A percentile compares a stretch with the other conserved stretches of the same genome.
Conservation (phyloP, 2,113 vertebrate genomes). For the Oryzias celebensis region DNA sequence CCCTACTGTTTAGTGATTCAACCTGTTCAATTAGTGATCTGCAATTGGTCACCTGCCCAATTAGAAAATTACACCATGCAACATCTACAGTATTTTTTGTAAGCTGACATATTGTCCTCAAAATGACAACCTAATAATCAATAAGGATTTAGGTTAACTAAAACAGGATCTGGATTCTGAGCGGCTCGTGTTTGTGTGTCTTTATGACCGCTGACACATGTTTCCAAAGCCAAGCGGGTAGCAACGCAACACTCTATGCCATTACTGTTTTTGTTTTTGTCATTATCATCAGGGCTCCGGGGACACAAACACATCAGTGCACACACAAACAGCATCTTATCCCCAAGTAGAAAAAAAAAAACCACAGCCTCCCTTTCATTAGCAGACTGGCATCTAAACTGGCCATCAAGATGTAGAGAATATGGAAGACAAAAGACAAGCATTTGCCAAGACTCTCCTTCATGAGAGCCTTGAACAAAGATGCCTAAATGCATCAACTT, state of each 20-base stretch:
- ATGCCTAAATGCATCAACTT: slow-evolving; percentile 68
- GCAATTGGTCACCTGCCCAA: slow-evolving; percentile 45
- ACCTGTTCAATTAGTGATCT: slow-evolving; percentile 60
- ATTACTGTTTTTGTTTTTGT: slow-evolving; percentile 13
- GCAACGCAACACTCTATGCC: not conserved
- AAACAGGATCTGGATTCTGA: slow-evolving; percentile 5
- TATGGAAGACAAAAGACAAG: slow-evolving; percentile 32
- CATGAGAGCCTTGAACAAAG: slow-evolving; percentile 62
- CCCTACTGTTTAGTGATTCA: slow-evolving; percentile 52
- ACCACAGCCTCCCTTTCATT: slow-evolving; percentile 26
- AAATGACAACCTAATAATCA: slow-evolving; percentile 22
- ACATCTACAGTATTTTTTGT: slow-evolving; percentile 13
- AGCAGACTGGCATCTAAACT: slow-evolving; percentile 10
- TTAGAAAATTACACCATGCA: slow-evolving; percentile 31
- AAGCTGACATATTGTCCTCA: slow-evolving; percentile 12
- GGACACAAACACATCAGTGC: slow-evolving; percentile 16
- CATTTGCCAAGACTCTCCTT: slow-evolving; percentile 51
- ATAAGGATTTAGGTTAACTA: slow-evolving; percentile 1
- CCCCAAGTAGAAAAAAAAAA: slow-evolving; percentile 4
- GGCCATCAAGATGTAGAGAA: slow-evolving; percentile 1
- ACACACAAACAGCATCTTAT: slow-evolving; percentile 20
- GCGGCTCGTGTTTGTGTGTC: slow-evolving; percentile 7
- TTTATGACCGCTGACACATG: slow-evolving; percentile 23
- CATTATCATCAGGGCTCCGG: slow-evolving; percentile 12
- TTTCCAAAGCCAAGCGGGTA: slow-evolving; percentile 10